These are phyloP conservation scores for Gobio gobio DNA, from an alignment of 2,113 vertebrate species.

Conservation along the genomic window DNA sequence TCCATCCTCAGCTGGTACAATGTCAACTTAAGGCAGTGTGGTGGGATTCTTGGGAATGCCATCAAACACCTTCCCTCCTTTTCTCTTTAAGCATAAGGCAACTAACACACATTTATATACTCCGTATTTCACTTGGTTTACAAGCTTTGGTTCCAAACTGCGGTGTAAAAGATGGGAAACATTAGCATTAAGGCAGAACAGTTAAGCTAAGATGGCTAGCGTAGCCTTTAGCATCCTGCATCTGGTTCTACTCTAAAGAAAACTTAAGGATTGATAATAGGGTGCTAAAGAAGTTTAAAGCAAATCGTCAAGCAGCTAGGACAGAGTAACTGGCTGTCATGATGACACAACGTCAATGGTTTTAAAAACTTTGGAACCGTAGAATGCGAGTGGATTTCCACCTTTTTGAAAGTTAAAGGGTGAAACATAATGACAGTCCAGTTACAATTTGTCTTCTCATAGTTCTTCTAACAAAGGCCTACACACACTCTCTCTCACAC, in stretches of 20 bases:
- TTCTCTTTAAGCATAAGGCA: conserved; percentile 54
- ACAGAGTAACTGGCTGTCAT: conserved; percentile 50
- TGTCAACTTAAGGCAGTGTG: conserved; percentile 60
- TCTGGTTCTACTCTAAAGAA: conserved; percentile 22
- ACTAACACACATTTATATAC: conserved; percentile 47
- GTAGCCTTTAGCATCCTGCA: conserved; percentile 5
- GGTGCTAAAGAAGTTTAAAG: background rate
- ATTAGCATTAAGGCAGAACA: conserved; percentile 60
- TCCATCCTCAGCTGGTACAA: conserved; percentile 48
- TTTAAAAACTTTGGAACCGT: conserved; percentile 21
- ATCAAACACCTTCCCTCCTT: background rate
- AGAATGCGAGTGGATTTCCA: background rate
- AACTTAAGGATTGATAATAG: background rate
- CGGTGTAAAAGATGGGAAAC: conserved; percentile 44
- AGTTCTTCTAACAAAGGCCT: conserved; percentile 24
- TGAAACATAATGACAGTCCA: conserved; percentile 23
- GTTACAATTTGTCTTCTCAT: conserved; percentile 35
- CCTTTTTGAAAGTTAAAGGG: background rate
- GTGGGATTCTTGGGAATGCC: conserved; percentile 47
- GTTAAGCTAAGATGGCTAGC: conserved; percentile 28
- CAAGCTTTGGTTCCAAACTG: conserved; percentile 59
- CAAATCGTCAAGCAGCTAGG: conserved; percentile 23
- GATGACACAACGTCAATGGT: conserved; percentile 12
- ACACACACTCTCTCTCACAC: too few relatives aligned
- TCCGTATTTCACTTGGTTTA: conserved; percentile 19